These are phyloP conservation scores for Euphonia xanthogaster DNA, from an alignment of 2,797 vertebrate genomes.

Conservation along the genomic window DNA sequence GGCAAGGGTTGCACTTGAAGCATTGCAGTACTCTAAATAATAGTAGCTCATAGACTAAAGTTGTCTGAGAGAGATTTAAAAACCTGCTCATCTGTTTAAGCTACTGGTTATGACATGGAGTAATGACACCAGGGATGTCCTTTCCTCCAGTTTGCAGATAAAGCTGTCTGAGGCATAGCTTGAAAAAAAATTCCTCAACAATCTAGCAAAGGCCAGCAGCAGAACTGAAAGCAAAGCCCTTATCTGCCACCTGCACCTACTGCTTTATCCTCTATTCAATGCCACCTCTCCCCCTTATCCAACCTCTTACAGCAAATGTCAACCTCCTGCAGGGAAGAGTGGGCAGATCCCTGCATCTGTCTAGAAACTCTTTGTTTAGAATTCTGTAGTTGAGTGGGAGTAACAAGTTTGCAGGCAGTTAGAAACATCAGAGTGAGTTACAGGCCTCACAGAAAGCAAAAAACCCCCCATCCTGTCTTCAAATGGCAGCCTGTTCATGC, in stretches of 20 bases:
- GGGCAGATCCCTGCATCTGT: not conserved
- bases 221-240: not conserved
- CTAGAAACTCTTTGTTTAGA: not conserved
- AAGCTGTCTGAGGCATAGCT: not conserved
- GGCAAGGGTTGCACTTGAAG: not conserved
- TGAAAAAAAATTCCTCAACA: not conserved
- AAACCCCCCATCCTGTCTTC: not conserved
- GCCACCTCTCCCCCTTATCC: not conserved
- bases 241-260: not conserved
- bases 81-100: not conserved
- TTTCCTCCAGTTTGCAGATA: not conserved
- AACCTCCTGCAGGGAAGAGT: not conserved
- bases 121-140: not conserved
- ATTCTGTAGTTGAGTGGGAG: not conserved
- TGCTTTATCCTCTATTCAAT: not conserved
- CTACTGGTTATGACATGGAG: not conserved
- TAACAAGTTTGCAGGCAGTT: not conserved
- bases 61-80: not conserved
- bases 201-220: not conserved
- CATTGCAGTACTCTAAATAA: not conserved
- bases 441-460: not conserved
- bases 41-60: not conserved
- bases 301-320: not conserved
- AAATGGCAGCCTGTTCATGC: accelerated
- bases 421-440: not conserved